phyloP scores from a whole-genome alignment of 2,797 vertebrate species.

The Eulemur mongoz region DNA sequence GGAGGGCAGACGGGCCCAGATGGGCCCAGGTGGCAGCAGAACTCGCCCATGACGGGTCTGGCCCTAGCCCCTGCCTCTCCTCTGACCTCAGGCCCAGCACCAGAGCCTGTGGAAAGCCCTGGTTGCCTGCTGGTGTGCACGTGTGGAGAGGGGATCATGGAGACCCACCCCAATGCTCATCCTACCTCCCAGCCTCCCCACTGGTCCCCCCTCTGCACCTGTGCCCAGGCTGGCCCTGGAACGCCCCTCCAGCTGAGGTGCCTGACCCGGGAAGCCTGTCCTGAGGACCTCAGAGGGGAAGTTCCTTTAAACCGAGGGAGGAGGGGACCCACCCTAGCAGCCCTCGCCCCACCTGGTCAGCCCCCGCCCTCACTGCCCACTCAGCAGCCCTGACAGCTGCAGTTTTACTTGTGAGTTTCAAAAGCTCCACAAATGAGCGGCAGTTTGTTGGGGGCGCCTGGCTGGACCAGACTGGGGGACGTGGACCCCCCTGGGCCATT shows the following conservation, averaged over 20 bases:
- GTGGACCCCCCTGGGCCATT: neutral
- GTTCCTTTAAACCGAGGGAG: neutral
- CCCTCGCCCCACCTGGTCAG: neutral
- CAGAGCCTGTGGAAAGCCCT: neutral
- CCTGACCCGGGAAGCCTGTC: neutral
- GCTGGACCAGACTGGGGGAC: too few species aligned
- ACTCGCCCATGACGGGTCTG: too few species aligned
- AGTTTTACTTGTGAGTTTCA: neutral
- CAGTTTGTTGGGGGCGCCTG: neutral
- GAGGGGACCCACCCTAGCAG: neutral
- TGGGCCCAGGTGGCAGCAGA: neutral
- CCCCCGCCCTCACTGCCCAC: neutral
- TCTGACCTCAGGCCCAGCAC: neutral
- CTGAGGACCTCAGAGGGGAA: neutral
- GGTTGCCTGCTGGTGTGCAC: neutral
- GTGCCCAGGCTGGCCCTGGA: fast-evolving
- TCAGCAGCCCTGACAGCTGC: neutral
- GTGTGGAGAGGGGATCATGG: fast-evolving
- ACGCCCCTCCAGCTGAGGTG: neutral
- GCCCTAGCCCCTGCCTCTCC: too few species aligned
- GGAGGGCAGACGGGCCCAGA: neutral
- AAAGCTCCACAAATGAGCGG: neutral
- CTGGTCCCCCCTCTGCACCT: neutral
- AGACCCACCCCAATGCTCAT: fast-evolving
- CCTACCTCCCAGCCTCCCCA: neutral